phyloP scores from a whole-genome alignment of 1,140 invertebrate genomes.

The Camponotus floridanus region DNA sequence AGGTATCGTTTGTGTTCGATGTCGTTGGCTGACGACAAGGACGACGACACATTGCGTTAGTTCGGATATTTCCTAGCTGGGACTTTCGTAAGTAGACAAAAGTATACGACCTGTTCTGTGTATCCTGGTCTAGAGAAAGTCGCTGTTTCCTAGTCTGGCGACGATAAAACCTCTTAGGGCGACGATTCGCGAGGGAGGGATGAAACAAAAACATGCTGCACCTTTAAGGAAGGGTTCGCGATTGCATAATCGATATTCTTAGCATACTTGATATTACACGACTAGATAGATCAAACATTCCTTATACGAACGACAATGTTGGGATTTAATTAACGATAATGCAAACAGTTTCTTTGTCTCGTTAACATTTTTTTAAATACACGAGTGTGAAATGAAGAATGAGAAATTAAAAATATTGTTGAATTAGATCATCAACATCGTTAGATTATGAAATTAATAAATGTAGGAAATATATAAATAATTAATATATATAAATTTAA shows the following conservation, averaged over 20 bases:
- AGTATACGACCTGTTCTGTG: conserved; percentile 14
- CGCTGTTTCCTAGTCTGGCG: conserved; percentile 26
- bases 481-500: too few relatives aligned
- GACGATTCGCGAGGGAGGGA: conserved; percentile 38
- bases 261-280: background rate
- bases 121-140: conserved; percentile 33
- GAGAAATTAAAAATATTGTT: background rate
- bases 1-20: conserved; percentile 18
- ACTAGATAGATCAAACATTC: background rate
- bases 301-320: background rate
- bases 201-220: conserved; percentile 18
- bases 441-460: conserved; percentile 15
- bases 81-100: conserved; percentile 38
- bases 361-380: background rate
- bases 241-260: conserved; percentile 27
- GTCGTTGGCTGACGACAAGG: background rate
- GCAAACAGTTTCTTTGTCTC: background rate
- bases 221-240: conserved; percentile 33
- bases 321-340: background rate
- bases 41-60: conserved; percentile 26
- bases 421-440: background rate
- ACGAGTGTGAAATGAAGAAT: background rate
- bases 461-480: background rate
- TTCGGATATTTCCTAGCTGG: conserved; percentile 20
- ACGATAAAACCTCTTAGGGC: conserved; percentile 24